Base-by-base conservation (phyloP, 2,888 invertebrate genomes). In the Cerceris rybyensis region DNA sequence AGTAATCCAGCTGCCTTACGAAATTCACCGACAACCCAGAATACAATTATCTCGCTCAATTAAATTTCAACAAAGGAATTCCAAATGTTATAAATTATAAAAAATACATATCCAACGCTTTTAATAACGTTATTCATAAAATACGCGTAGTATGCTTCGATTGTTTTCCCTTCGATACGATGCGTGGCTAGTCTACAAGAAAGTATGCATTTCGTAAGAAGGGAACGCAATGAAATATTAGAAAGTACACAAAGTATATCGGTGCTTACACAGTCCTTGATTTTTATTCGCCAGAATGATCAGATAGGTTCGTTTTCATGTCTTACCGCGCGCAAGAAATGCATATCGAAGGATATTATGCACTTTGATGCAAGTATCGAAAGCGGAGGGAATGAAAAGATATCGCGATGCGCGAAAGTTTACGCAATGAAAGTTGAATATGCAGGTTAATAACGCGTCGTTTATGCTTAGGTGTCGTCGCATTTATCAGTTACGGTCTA, bases 401-500 rank as follows among this genome's bases (percentile, higher is more conserved):
- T 46, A 11, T 8, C 11, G 8, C 14, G 11, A 8, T 16, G 17
- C 16, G 57, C 28, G 66, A 14, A 28, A 28, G 28, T 28, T 28
- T 28, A 28, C 28, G 28, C 28, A 28, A 28, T 28, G 28, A 28
- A 28, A 28, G 28, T 28, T 4, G 28, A 28, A 28, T 4, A 4
- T 49, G 60, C 39, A 73, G 67, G 76, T 43, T 49, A 54, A 13
- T 7, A 64, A 49, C 60, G 61, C 13, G 14, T 7, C 52, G 39
- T 86, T 78, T 87, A 78, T 87, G 91, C 42, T 59, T 92, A 97
- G 97, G 96, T 96, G 88, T 96, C 97, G 70, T 96, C 96, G 64
- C 97, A 96, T 85, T 93, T 97, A 28, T 96, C 97, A 1, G 96
- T 97, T 81, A 97, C 97, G 6, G 97, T 97, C 6, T 97, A 97